Evolutionary conservation across 2,113 vertebrate genomes (phyloP).

Genomic region (Donacobius atricapilla): DNA sequence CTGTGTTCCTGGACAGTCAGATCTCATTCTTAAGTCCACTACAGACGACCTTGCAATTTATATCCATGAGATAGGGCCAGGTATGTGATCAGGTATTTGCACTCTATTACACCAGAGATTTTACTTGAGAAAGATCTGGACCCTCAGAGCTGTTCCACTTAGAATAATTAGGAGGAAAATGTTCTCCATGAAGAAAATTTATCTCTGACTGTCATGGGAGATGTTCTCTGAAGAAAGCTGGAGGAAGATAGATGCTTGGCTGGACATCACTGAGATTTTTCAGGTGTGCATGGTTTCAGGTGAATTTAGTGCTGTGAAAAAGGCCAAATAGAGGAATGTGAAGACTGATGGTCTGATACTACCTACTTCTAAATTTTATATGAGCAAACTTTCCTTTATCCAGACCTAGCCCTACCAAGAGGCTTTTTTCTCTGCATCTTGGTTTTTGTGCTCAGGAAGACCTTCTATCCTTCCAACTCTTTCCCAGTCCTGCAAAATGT

Average conservation of each 20-base stretch:
- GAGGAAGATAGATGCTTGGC: not conserved
- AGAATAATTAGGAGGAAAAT: not conserved
- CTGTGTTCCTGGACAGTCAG: not conserved
- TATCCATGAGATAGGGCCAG: fast-evolving
- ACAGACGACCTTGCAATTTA: not conserved
- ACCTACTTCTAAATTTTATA: not conserved
- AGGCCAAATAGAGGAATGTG: not conserved
- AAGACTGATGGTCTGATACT: not conserved
- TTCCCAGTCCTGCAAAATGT: not conserved
- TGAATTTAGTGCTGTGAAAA: not conserved
- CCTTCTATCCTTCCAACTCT: not conserved
- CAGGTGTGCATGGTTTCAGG: not conserved
- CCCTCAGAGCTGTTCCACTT: not conserved
- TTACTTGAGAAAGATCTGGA: not conserved
- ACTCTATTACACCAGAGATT: not conserved
- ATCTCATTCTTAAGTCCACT: not conserved
- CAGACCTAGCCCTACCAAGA: not conserved
- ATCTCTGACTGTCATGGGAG: not conserved
- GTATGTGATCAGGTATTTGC: not conserved
- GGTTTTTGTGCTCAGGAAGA: not conserved
- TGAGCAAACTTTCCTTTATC: not conserved
- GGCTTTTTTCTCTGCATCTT: not conserved
- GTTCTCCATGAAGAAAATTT: not conserved
- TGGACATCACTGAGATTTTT: not conserved
- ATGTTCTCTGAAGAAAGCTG: not conserved